Evolutionary conservation across 2,888 invertebrate genomes (phyloP).

Genomic region (Dynastes hyllus): DNA sequence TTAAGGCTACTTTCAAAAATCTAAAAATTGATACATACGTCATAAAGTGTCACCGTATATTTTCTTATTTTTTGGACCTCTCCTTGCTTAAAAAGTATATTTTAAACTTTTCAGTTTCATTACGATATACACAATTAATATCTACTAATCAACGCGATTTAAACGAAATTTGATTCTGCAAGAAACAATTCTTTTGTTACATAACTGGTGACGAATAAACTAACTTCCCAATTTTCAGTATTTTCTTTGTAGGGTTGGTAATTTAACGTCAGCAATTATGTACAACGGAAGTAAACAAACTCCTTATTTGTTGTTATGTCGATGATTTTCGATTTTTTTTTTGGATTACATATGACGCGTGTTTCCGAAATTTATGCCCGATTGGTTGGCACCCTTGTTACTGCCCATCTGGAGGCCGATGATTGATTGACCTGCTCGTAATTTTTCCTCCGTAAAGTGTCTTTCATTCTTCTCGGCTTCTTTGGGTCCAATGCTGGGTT

Average conservation of each 20-base stretch:
- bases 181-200: neutral
- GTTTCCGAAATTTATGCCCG: slow-evolving; percentile 97
- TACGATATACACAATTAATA: slow-evolving; percentile 11
- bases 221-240: neutral
- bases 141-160: slow-evolving; percentile 5
- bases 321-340: slow-evolving; percentile 1
- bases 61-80: slow-evolving; percentile 38
- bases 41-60: slow-evolving; percentile 45
- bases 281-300: neutral
- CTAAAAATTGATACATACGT: slow-evolving; percentile 37
- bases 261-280: neutral
- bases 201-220: neutral
- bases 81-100: slow-evolving; percentile 4
- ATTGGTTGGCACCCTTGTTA: slow-evolving; percentile 97
- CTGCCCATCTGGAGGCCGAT: slow-evolving; percentile 97
- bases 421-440: slow-evolving; percentile 93
- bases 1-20: slow-evolving; percentile 49
- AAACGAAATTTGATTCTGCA: slow-evolving; percentile 11
- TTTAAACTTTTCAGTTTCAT: neutral
- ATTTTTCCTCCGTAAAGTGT: slow-evolving; percentile 94
- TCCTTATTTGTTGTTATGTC: neutral
- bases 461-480: slow-evolving; percentile 97
- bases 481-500: slow-evolving; percentile 95
- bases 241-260: too few species aligned
- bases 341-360: slow-evolving; percentile 93